Evolutionary conservation across 2,797 vertebrate genomes (phyloP).

Genomic region (Margarornis squamiger): DNA sequence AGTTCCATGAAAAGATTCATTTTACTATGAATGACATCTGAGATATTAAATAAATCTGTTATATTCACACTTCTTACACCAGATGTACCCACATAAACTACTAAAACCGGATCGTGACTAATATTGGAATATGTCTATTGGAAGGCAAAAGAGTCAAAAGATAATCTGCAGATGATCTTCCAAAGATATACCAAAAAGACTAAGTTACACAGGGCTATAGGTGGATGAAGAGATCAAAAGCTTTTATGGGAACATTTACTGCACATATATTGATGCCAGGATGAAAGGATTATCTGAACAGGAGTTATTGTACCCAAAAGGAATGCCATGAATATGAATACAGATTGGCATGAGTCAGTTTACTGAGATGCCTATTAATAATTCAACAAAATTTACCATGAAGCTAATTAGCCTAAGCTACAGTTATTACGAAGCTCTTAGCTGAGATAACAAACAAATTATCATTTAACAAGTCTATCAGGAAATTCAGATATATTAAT

Average conservation of each 20-base stretch:
- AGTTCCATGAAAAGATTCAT: not conserved
- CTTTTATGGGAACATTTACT: not conserved
- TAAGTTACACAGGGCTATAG: not conserved
- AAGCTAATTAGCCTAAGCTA: not conserved
- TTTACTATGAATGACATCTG: not conserved
- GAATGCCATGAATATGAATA: not conserved
- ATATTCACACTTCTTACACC: not conserved
- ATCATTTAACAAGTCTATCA: not conserved
- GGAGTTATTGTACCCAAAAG: not conserved
- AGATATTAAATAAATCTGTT: not conserved
- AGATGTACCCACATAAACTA: not conserved
- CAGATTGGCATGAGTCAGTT: not conserved
- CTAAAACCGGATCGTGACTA: not conserved
- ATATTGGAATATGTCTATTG: not conserved
- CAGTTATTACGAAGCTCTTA: not conserved
- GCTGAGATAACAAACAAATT: not conserved
- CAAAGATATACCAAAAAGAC: not conserved
- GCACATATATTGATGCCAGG: accelerated
- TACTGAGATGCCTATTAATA: not conserved
- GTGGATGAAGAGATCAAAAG: not conserved
- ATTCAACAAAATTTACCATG: constrained; percentile 1
- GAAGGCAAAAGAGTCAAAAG: not conserved
- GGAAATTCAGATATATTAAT: not conserved
- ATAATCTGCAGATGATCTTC: not conserved
- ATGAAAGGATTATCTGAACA: not conserved